Conservation (phyloP, 2,888 invertebrate genomes). For the Ethmia dodecea region DNA sequence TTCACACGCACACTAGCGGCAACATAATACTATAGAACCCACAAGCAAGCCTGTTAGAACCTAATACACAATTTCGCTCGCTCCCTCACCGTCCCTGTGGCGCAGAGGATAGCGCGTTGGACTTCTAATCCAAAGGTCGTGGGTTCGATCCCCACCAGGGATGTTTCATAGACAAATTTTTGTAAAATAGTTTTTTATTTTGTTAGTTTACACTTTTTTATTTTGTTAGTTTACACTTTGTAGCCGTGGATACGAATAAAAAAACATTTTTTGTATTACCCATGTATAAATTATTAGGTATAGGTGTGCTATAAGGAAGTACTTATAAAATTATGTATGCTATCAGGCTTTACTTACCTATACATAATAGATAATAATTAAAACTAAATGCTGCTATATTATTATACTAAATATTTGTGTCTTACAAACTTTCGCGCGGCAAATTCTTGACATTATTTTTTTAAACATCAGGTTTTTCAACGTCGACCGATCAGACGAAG, state of each 20-base stretch:
- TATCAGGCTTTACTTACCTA: too few species aligned
- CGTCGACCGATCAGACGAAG: constrained; percentile 14
- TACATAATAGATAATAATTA: too few species aligned
- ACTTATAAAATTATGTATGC: too few species aligned
- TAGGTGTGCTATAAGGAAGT: too few species aligned
- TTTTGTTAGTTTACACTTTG: background rate
- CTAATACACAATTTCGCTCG: constrained; percentile 31
- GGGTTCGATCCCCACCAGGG: constrained; percentile 91
- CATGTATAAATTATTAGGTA: too few species aligned
- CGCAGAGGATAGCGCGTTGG: constrained; percentile 92
- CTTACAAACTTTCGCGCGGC: constrained; percentile 16
- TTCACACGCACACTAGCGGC: constrained; percentile 5
- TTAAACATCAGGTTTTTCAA: constrained; percentile 25
- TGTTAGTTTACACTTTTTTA: background rate
- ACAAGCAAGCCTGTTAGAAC: constrained; percentile 15
- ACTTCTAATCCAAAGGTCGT: constrained; percentile 93
- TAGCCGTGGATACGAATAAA: too few species aligned
- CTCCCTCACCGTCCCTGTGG: constrained; percentile 80
- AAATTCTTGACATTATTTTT: constrained; percentile 23
- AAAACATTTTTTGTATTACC: too few species aligned
- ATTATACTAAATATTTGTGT: background rate
- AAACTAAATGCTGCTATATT: constrained; percentile 3
- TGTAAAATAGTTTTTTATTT: too few species aligned
- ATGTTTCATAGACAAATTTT: constrained; percentile 46
- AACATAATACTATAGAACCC: background rate